Percentiles rank a stretch among this genome's conserved stretches.
Conservation (phyloP, 2,797 vertebrate genomes). For the Melanogrammus aeglefinus region DNA sequence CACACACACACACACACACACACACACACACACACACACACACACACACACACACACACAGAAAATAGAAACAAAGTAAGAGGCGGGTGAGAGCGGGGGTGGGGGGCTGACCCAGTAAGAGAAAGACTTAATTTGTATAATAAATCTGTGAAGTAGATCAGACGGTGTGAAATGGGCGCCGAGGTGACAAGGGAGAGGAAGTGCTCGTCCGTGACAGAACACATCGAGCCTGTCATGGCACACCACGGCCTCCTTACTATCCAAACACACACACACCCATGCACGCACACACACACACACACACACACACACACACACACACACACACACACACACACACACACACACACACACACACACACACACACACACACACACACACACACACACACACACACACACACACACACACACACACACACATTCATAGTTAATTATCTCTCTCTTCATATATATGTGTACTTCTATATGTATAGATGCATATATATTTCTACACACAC, state of each 20-base stretch:
- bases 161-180: slow-evolving; percentile 55
- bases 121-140: not conserved
- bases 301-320: slow-evolving; percentile 25
- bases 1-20: too few species aligned
- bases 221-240: not conserved
- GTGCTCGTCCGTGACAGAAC: slow-evolving; percentile 51
- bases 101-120: not conserved
- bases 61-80: not conserved
- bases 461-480: not conserved
- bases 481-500: not conserved
- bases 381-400: slow-evolving; percentile 10
- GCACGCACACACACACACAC: slow-evolving; percentile 11
- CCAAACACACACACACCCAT: not conserved
- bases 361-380: slow-evolving; percentile 9
- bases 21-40: too few species aligned
- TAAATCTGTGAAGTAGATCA: not conserved
- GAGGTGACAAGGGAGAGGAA: slow-evolving; percentile 51
- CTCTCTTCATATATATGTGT: not conserved
- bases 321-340: slow-evolving; percentile 16
- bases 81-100: not conserved
- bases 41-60: too few species aligned
- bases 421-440: slow-evolving; percentile 27
- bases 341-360: slow-evolving; percentile 25
- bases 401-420: slow-evolving; percentile 17
- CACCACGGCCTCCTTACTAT: not conserved